These are phyloP conservation scores for Deroplatys truncata DNA, from an alignment of 2,888 invertebrate species.

Conservation along the genomic window DNA sequence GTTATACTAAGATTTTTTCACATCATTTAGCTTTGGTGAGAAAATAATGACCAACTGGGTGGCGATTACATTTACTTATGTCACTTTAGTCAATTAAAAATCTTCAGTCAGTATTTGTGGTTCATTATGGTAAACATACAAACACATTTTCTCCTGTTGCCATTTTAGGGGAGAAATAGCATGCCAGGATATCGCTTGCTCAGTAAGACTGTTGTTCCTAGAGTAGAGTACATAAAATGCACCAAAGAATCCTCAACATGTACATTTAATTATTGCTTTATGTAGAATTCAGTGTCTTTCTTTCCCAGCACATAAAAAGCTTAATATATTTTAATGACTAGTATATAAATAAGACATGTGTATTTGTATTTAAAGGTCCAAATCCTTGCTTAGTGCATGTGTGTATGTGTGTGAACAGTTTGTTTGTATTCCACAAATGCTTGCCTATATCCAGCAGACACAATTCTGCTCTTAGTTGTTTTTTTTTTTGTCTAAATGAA, in stretches of 20 bases:
- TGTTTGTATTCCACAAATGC: not conserved
- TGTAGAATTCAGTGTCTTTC: not conserved
- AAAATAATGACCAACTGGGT: not conserved
- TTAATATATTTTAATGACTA: not conserved
- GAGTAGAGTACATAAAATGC: not conserved
- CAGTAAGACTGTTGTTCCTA: not conserved
- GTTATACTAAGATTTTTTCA: not conserved
- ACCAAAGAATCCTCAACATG: not conserved
- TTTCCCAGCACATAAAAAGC: not conserved
- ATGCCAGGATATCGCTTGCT: not conserved
- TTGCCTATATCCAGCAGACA: not conserved
- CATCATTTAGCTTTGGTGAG: not conserved
- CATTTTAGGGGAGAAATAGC: not conserved
- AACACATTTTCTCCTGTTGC: not conserved
- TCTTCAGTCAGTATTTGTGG: not conserved
- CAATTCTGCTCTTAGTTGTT: not conserved
- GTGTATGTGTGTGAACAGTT: not conserved
- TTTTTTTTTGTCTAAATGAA: not conserved
- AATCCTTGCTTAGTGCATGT: not conserved
- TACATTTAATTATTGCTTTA: not conserved
- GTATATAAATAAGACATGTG: not conserved
- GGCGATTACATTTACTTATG: not conserved
- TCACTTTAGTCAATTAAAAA: slow-evolving; percentile 3
- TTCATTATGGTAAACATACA: not conserved
- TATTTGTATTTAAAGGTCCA: not conserved